Percentiles rank a stretch among this genome's conserved stretches.
Conservation (phyloP, 2,113 vertebrate genomes). For the Nansenia antarctica region DNA sequence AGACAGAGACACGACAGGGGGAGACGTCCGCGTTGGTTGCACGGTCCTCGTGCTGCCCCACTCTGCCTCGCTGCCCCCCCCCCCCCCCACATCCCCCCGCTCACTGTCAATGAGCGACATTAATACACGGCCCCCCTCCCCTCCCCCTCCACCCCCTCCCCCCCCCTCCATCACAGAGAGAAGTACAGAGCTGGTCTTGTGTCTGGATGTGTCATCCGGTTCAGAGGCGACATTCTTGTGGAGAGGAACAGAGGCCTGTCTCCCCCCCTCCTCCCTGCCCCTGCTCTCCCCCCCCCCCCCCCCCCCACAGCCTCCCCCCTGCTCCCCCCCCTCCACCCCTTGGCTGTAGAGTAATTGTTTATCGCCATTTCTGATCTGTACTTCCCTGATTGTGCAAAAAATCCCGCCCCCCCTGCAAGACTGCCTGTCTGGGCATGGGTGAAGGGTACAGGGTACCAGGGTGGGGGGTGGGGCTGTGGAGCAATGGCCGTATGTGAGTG, state of each 20-base stretch:
- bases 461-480: no score
- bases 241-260: slow-evolving; percentile 42
- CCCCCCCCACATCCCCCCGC: no score
- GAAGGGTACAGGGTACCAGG: no score
- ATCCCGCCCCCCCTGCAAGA: no score
- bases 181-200: slow-evolving; percentile 61
- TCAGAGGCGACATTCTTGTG: slow-evolving; percentile 63
- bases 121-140: neutral
- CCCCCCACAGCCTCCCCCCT: neutral
- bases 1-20: neutral
- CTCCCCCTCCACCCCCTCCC: slow-evolving; percentile 8
- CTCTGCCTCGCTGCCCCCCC: neutral
- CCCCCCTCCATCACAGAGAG: slow-evolving; percentile 36
- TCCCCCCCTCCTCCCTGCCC: slow-evolving; percentile 1
- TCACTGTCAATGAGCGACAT: neutral
- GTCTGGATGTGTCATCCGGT: slow-evolving; percentile 62
- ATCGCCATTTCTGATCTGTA: slow-evolving; percentile 6
- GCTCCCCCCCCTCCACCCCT: no score
- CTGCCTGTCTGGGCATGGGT: no score
- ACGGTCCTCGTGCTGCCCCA: neutral
- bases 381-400: neutral
- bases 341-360: slow-evolving; percentile 2
- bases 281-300: neutral
- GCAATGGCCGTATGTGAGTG: no score
- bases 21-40: slow-evolving; percentile 37